Base-by-base conservation (phyloP, 2,797 vertebrate species). In the Arrhamphus sclerolepis region DNA sequence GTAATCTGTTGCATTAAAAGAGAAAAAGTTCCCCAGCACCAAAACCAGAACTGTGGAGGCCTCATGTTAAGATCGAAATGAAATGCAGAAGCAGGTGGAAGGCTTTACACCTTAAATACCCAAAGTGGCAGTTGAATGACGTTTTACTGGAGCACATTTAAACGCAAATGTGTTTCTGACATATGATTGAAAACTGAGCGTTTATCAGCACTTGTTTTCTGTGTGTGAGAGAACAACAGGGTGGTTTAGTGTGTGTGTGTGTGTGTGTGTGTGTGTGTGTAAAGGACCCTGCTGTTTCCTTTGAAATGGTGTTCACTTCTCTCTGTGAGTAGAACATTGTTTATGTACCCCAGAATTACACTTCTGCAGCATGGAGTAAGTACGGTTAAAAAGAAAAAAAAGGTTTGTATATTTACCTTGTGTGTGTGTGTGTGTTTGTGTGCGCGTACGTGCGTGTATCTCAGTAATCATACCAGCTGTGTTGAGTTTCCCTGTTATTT, bases 81-180 rank as follows among this genome's bases (percentile, higher is more conserved):
- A 61, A 75, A 66, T 18, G 48, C 72, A 38, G 54, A 39, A 72
- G 70, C 76, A 83, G 67, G 67, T 66, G 74, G 74, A 72, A 1
- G 49, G 70, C 40, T 83, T 77, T 70, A 42, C 44, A 52, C 61
- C 73, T 68, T 68, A 54, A 60, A 26, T 26, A 6, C 24, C 24
- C 24, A 26, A 26, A 26, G 3, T 26, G 24, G 3, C 24, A 26
- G 24, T 26, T 26, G 24, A 6, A 6, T 26, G 24, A 26, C 2
- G 24, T 26, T 26, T 26, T 26, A 26, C 24, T 26, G 24, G 6
- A 26, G 16, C 10, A 17, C 47, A 21, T 39, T 2, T 29, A 53
- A 56, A 9, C 20, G 40, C 5, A 22, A 40, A 41, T 66, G 41
- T 72, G 5, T 39, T 2, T 17, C 6, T 31, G 22, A 43, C 49